A percentile compares a stretch with the other conserved stretches of the same genome.
Evolutionary conservation across 2,888 invertebrate genomes (phyloP).

Genomic region (Nymphalis c-album): DNA sequence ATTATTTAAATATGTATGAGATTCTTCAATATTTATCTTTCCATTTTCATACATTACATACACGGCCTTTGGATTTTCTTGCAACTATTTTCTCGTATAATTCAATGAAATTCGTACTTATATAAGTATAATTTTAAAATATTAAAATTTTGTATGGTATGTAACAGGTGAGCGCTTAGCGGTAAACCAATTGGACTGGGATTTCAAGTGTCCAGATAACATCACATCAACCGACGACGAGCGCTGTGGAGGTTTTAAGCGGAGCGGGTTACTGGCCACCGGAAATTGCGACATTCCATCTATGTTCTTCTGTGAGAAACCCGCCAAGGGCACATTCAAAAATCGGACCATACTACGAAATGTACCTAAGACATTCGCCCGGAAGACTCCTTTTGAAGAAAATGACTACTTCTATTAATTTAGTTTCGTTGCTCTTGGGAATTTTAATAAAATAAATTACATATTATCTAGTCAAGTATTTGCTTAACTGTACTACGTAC

Average conservation of each 20-base stretch:
- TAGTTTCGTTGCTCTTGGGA: not conserved
- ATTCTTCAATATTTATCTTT: not conserved
- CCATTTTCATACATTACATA: too few relatives aligned
- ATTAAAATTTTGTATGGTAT: not conserved
- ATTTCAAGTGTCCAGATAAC: constrained; percentile 44
- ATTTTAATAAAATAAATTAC: too few relatives aligned
- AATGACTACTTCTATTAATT: not conserved
- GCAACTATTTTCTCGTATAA: not conserved
- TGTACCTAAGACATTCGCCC: not conserved
- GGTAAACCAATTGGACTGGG: constrained; percentile 50
- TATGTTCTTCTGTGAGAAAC: constrained; percentile 58
- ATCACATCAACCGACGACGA: constrained; percentile 31
- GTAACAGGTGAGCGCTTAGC: constrained; percentile 46
- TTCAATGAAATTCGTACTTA: not conserved
- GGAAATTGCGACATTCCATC: constrained; percentile 47
- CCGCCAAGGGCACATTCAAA: constrained; percentile 38
- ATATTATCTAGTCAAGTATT: too few relatives aligned
- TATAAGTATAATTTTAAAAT: not conserved
- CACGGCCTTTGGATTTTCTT: too few relatives aligned
- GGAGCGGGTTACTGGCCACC: constrained; percentile 50
- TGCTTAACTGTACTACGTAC: too few relatives aligned
- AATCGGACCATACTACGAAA: constrained; percentile 19
- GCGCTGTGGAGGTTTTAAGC: constrained; percentile 53
- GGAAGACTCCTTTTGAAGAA: not conserved
- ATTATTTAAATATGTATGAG: too few relatives aligned